phyloP scores from a whole-genome alignment of 2,888 invertebrate genomes.

The Lycia hirtaria region DNA sequence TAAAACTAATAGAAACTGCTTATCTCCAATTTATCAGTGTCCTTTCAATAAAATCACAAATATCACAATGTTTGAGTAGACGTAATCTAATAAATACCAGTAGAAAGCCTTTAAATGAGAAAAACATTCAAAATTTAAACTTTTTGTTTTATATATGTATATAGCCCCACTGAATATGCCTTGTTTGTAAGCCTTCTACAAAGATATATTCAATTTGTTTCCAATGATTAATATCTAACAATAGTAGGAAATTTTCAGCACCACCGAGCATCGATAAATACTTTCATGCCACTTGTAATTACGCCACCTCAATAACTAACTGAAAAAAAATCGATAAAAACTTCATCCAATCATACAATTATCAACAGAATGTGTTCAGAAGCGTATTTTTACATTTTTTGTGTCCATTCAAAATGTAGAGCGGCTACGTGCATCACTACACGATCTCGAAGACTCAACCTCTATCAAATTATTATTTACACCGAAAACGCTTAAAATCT shows the following conservation, averaged over 20 bases:
- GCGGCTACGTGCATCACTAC: slow-evolving; percentile 36
- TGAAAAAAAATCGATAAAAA: slow-evolving; percentile 32
- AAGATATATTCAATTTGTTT: not conserved
- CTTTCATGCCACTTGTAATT: slow-evolving; percentile 21
- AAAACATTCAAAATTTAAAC: too few relatives aligned
- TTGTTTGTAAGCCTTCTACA: slow-evolving; percentile 2
- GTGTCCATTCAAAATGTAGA: slow-evolving; percentile 35
- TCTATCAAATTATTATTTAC: slow-evolving; percentile 27
- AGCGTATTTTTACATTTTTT: slow-evolving; percentile 34
- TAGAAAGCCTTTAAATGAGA: too few relatives aligned
- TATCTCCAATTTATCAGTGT: too few relatives aligned
- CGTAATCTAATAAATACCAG: too few relatives aligned
- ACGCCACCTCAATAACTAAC: slow-evolving; percentile 12
- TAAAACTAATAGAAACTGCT: too few relatives aligned
- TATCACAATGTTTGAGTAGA: too few relatives aligned
- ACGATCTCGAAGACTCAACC: slow-evolving; percentile 29
- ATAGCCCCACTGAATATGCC: slow-evolving; percentile 20
- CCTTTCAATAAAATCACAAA: too few relatives aligned
- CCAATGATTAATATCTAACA: not conserved
- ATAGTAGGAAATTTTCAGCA: not conserved
- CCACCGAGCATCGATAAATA: slow-evolving; percentile 14
- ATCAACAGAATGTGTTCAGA: slow-evolving; percentile 31
- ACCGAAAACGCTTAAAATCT: slow-evolving; percentile 14
- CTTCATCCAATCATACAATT: slow-evolving; percentile 33
- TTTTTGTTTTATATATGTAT: too few relatives aligned